Evolutionary conservation across 2,888 invertebrate species (phyloP).

Genomic region (Meliscaeva auricollis): DNA sequence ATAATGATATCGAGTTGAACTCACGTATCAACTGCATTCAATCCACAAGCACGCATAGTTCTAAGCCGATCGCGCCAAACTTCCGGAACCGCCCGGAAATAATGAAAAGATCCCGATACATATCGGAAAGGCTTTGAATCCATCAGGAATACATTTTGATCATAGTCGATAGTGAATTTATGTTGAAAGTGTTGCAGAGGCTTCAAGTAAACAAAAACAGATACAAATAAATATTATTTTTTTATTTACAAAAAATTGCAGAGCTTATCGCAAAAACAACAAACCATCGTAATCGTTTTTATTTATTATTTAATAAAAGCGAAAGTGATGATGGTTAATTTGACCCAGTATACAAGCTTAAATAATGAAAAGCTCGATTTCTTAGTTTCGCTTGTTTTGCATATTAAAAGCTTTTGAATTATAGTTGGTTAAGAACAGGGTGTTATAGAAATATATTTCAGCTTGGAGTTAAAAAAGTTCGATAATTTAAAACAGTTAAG

Average conservation of each 20-base stretch:
- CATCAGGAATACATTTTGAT: slow-evolving; percentile 87
- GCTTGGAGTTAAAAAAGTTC: too few species aligned
- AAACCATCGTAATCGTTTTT: too few species aligned
- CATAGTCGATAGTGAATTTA: slow-evolving; percentile 85
- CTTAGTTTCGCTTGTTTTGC: not conserved
- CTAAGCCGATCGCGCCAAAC: slow-evolving; percentile 92
- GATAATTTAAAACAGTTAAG: too few species aligned
- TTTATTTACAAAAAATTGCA: too few species aligned
- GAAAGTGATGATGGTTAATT: slow-evolving; percentile 1
- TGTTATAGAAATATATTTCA: too few species aligned
- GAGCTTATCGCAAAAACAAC: too few species aligned
- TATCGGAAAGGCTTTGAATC: slow-evolving; percentile 90
- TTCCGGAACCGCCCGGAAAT: slow-evolving; percentile 91
- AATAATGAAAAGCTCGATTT: not conserved
- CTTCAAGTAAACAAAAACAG: slow-evolving; percentile 27
- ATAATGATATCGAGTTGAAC: slow-evolving; percentile 77
- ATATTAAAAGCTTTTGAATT: not conserved
- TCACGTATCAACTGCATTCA: slow-evolving; percentile 94
- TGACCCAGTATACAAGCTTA: not conserved
- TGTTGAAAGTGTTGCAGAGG: slow-evolving; percentile 45
- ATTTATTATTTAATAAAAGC: not conserved
- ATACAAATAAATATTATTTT: not conserved
- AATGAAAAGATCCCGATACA: slow-evolving; percentile 92
- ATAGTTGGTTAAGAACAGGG: not conserved
- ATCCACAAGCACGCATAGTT: slow-evolving; percentile 92